phyloP scores from a whole-genome alignment of 2,797 vertebrate species.

The Pelodytes ibericus region DNA sequence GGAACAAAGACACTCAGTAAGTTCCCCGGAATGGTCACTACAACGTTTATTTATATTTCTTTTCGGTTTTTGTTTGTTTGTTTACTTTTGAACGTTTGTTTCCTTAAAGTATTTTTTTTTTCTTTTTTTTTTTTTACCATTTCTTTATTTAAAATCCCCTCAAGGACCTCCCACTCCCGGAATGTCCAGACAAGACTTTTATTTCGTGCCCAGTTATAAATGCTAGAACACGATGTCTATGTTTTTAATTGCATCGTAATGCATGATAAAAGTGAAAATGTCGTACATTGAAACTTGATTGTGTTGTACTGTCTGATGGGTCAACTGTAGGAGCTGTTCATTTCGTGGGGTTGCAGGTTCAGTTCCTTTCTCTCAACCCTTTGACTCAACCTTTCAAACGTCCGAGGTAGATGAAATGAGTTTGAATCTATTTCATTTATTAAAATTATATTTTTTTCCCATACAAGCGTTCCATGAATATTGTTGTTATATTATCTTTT shows the following conservation, averaged over 20 bases:
- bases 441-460: no score
- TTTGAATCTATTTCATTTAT: no score
- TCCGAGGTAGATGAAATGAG: no score
- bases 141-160: conserved; percentile 73
- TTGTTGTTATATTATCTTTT: no score
- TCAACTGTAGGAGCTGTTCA: no score
- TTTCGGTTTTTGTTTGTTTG: conserved; percentile 9
- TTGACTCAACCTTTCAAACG: no score
- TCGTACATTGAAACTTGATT: conserved; percentile 52
- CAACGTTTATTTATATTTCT: conserved; percentile 69
- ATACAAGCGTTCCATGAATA: no score
- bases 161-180: conserved; percentile 75
- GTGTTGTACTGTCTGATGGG: no score
- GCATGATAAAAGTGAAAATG: conserved; percentile 74
- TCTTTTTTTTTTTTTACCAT: conserved; percentile 55
- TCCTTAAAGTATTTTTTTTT: conserved; percentile 26
- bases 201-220: conserved; percentile 78
- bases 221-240: conserved; percentile 64
- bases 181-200: conserved; percentile 82
- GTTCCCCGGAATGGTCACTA: conserved; percentile 89
- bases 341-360: no score
- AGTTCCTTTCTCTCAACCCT: no score
- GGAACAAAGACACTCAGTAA: conserved; percentile 99
- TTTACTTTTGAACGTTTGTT: background rate
- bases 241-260: conserved; percentile 72